These are phyloP conservation scores for Oreotrochilus melanogaster DNA, from an alignment of 2,113 vertebrate genomes.

Conservation along the genomic window DNA sequence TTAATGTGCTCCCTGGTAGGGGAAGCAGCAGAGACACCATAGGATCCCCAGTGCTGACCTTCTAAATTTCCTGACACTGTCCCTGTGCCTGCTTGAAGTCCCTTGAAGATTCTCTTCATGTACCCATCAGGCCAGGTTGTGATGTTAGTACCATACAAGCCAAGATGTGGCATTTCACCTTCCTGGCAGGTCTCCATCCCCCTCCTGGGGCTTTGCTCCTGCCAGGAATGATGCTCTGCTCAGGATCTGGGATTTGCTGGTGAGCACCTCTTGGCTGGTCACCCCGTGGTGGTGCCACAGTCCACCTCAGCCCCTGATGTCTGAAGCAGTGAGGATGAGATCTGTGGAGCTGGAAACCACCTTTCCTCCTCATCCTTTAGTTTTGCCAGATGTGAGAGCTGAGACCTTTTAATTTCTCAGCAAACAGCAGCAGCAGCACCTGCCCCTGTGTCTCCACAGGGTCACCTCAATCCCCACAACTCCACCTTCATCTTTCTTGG, in stretches of 20 bases:
- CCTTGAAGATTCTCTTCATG: background rate
- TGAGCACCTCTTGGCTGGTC: background rate
- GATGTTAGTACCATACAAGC: background rate
- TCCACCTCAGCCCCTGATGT: background rate
- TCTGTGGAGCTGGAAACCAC: background rate
- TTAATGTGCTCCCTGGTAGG: background rate
- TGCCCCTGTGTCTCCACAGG: background rate
- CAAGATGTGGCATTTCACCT: background rate
- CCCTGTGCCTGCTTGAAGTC: background rate
- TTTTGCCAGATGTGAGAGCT: background rate
- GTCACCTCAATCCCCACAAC: background rate
- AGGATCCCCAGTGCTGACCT: background rate
- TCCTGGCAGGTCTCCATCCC: background rate
- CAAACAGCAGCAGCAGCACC: background rate
- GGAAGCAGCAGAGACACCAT: background rate
- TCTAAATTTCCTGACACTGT: background rate
- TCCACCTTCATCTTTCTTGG: background rate
- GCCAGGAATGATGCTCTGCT: background rate
- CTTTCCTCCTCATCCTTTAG: background rate
- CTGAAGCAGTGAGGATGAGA: background rate
- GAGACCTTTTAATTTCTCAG: background rate
- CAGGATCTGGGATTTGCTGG: background rate
- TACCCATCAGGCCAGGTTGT: background rate
- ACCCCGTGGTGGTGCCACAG: background rate
- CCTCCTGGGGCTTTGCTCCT: background rate